Percentiles rank a stretch among this genome's conserved stretches.
These are phyloP conservation scores for Brachionus angularis DNA, from an alignment of 1,140 invertebrate genomes.

Conservation along the genomic window DNA sequence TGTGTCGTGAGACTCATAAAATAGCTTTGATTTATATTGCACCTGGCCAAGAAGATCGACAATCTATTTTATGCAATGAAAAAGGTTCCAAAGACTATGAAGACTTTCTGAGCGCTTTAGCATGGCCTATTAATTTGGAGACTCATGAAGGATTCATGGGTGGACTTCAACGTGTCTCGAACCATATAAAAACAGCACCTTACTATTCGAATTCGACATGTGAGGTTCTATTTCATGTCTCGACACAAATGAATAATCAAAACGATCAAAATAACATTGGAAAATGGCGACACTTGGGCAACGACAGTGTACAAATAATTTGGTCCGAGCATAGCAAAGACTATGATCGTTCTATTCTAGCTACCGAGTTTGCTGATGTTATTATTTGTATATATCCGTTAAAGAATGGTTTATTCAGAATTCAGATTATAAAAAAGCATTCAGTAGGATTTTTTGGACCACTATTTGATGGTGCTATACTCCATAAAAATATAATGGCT, in stretches of 20 bases:
- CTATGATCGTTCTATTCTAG: conserved; percentile 91
- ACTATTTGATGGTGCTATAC: conserved; percentile 86
- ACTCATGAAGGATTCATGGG: conserved; percentile 92
- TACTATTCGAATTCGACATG: conserved; percentile 90
- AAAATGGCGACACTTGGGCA: conserved; percentile 86
- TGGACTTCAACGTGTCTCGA: conserved; percentile 82
- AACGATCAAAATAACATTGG: conserved; percentile 60
- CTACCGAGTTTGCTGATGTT: conserved; percentile 98
- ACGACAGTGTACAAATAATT: conserved; percentile 98
- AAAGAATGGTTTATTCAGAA: conserved; percentile 70
- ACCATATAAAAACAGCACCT: conserved; percentile 82
- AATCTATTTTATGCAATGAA: conserved; percentile 75
- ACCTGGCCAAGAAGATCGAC: conserved; percentile 91
- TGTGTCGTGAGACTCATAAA: conserved; percentile 87
- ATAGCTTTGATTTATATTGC: conserved; percentile 97
- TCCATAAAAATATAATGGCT: conserved; percentile 75
- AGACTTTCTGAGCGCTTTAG: conserved; percentile 80
- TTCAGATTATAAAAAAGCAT: conserved; percentile 76
- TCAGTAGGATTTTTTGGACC: conserved; percentile 87
- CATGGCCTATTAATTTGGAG: conserved; percentile 93
- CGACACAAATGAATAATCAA: conserved; percentile 84
- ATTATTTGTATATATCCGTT: conserved; percentile 91
- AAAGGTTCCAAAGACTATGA: conserved; percentile 86
- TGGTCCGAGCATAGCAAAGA: conserved; percentile 95
- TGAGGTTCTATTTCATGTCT: conserved; percentile 90